Evolutionary conservation across 2,113 vertebrate species (phyloP).

Genomic region (Tretioscincus oriximinensis): DNA sequence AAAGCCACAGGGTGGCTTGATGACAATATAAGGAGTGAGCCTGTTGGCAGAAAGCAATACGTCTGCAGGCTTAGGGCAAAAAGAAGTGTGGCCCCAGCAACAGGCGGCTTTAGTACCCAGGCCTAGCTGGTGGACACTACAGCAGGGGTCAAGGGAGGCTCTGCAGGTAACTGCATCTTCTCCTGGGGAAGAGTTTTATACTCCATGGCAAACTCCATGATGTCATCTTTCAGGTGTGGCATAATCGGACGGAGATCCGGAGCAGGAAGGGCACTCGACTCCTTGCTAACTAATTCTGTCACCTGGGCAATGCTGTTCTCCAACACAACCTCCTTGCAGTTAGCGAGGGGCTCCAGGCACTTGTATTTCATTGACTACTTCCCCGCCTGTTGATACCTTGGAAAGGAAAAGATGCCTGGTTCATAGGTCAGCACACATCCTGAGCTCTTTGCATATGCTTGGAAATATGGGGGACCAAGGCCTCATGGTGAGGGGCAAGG

Average conservation of each 20-base stretch:
- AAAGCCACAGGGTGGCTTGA: too few relatives aligned
- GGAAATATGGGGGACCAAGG: neutral
- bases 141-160: neutral
- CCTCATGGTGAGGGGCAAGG: too few relatives aligned
- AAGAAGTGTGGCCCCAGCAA: too few relatives aligned
- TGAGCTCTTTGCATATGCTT: too few relatives aligned
- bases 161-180: rapidly evolving
- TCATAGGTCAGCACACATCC: too few relatives aligned
- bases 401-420: neutral
- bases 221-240: neutral
- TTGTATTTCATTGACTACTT: neutral
- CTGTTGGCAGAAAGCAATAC: too few relatives aligned
- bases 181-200: neutral
- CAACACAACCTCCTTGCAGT: neutral
- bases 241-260: neutral
- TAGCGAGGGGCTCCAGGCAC: conserved; percentile 4
- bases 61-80: too few relatives aligned
- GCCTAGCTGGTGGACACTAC: too few relatives aligned
- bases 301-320: neutral
- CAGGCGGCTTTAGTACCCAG: too few relatives aligned
- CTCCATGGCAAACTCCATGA: neutral
- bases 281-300: neutral
- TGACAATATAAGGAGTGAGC: too few relatives aligned
- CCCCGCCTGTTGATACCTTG: conserved; percentile 7
- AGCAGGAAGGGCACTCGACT: neutral